Conservation (phyloP, 2,888 invertebrate genomes). For the Tachina grossa region DNA sequence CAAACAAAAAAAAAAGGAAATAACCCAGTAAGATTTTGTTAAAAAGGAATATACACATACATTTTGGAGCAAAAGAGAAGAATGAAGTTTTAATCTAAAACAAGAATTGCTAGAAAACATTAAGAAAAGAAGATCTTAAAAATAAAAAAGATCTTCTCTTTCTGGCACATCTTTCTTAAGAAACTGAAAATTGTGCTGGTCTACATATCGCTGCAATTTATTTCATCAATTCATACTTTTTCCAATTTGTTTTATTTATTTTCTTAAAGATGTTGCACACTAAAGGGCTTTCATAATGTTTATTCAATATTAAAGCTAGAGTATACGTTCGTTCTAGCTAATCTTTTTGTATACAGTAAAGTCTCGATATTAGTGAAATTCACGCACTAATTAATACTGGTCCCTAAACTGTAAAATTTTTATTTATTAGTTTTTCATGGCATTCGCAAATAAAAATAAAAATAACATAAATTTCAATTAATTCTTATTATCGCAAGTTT, state of each 20-base stretch:
- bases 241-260: slow-evolving; percentile 14
- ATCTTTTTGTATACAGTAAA: slow-evolving; percentile 11
- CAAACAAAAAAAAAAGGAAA: neutral
- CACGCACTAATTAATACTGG: too few relatives aligned
- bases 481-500: too few relatives aligned
- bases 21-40: slow-evolving; percentile 17
- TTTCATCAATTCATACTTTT: slow-evolving; percentile 44
- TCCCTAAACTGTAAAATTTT: neutral
- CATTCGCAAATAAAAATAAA: too few relatives aligned
- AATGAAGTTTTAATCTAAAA: neutral
- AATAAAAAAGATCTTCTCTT: too few relatives aligned
- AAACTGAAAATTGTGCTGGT: neutral
- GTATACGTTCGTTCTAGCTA: slow-evolving; percentile 37
- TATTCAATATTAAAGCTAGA: slow-evolving; percentile 37
- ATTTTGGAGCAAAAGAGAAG: neutral
- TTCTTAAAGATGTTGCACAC: neutral
- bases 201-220: slow-evolving; percentile 6
- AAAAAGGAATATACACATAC: neutral
- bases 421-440: neutral
- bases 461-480: too few relatives aligned
- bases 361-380: too few relatives aligned
- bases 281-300: neutral
- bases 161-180: too few relatives aligned
- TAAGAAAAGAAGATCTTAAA: neutral
- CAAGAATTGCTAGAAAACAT: neutral